Percentiles rank a stretch among this genome's conserved stretches.
phyloP scores from a whole-genome alignment of 53 echinoderm and acorn worm species.

The Holothuria leucospilota region DNA sequence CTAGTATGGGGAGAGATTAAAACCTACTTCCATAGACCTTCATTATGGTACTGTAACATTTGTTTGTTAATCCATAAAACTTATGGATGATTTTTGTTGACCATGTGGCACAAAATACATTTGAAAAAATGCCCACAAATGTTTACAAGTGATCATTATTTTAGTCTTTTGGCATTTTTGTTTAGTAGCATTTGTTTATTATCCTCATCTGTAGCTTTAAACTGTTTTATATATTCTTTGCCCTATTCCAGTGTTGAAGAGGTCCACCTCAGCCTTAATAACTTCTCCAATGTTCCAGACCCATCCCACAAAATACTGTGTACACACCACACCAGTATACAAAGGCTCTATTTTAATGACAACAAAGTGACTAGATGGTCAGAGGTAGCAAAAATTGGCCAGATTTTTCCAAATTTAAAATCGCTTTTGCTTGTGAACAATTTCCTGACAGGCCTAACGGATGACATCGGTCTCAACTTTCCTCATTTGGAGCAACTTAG shows the following conservation, averaged over 20 bases:
- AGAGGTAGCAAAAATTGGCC: constrained; percentile 73
- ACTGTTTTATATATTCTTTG: not conserved
- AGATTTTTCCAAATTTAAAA: constrained; percentile 74
- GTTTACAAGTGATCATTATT: no score
- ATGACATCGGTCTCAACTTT: constrained; percentile 61
- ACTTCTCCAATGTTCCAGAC: constrained; percentile 49
- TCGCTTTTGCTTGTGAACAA: constrained; percentile 74
- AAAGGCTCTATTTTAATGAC: constrained; percentile 87
- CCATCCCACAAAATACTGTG: not conserved
- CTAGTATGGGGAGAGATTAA: no score
- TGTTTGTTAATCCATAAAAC: no score
- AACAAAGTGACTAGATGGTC: constrained; percentile 73
- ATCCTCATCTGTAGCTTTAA: not conserved
- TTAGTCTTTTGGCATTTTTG: no score
- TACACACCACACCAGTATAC: constrained; percentile 47
- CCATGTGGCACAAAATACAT: no score
- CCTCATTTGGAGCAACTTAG: constrained; percentile 64
- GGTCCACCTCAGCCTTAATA: constrained; percentile 87
- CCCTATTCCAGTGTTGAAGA: constrained; percentile 65
- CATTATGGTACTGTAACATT: no score
- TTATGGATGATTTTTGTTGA: no score
- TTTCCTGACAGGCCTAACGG: constrained; percentile 59
- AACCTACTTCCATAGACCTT: no score
- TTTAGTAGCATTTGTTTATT: no score
- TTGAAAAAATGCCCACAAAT: no score